Percentiles rank a stretch among this genome's conserved stretches.
Evolutionary conservation across 2,888 invertebrate species (phyloP).

Genomic region (Parnassius glacialis): DNA sequence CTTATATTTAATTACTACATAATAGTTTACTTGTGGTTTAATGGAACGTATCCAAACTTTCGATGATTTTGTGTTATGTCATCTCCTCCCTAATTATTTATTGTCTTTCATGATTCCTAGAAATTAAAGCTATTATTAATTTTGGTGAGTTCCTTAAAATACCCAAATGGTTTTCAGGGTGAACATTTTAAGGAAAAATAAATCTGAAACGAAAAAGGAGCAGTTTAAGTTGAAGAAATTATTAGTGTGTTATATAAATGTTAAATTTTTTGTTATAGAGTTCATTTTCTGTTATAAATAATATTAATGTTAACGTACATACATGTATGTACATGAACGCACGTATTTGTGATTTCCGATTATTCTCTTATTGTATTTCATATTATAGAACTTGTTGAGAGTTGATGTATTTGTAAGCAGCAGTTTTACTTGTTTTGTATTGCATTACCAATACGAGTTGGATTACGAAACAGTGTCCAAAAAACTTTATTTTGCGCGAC

Average conservation of each 20-base stretch:
- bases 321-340: not conserved
- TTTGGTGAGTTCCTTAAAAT: slow-evolving; percentile 24
- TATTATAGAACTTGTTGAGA: not conserved
- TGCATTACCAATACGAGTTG: not conserved
- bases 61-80: not conserved
- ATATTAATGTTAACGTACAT: not conserved
- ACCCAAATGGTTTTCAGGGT: slow-evolving; percentile 31
- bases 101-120: slow-evolving; percentile 27
- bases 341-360: not conserved
- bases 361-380: not conserved
- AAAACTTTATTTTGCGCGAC: too few relatives aligned
- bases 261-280: too few relatives aligned
- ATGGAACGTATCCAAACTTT: not conserved
- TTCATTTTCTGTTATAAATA: too few relatives aligned
- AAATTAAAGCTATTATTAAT: slow-evolving; percentile 5
- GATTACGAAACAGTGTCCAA: not conserved
- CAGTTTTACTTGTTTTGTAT: not conserved
- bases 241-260: not conserved
- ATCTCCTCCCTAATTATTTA: not conserved
- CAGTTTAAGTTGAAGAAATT: slow-evolving; percentile 22
- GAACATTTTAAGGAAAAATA: slow-evolving; percentile 18
- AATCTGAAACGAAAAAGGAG: slow-evolving; percentile 22
- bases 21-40: too few relatives aligned
- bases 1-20: too few relatives aligned
- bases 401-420: not conserved